Evolutionary conservation across 2,797 vertebrate genomes (phyloP), one percentile per base, ranked within the genome.

Genomic region (Eleutherodactylus coqui): DNA sequence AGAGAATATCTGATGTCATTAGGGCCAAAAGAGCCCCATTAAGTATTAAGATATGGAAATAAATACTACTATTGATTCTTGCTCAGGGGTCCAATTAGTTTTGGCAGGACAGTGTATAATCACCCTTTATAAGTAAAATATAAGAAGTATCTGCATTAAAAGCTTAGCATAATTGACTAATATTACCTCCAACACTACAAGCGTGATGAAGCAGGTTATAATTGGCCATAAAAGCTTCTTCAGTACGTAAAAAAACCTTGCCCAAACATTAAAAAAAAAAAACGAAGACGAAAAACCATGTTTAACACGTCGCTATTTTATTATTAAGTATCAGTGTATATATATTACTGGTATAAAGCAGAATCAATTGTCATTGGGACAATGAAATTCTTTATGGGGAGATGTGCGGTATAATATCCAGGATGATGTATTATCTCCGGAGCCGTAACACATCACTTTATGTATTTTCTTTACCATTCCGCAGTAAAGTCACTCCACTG

Each of bases 401-500:
- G 49, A 62, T n/a, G 62, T 67, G 76, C 51, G 4, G 21, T 17
- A 49, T 27, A 60, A 53, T 67, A 38, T 32, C 17, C 17, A 27
- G 32, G 45, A 51, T 75, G 24, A 81, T 86, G 27, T 34, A 85
- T 41, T 60, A 8, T 67, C 85, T 32, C 77, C n/a, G 58, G 85
- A 34, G 85, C 17, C 1, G 21, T 41, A 45, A 82, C 76, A 64
- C 64, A 75, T 14, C 5, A 10, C 36, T 83, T 73, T 49, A 32
- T 41, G 51, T 21, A 24, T 75, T 41, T 75, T 34, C 84, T 77
- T 70, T 21, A 11, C 53, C 19, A 36, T 73, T 69, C 75, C 84
- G 69, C 60, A 51, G 0, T n/a, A 41, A 0, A 0, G 3, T 5
- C n/a, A 17, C 47, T 41, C 70, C 70, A 8, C 0, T 51, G 1